phyloP scores from a whole-genome alignment of 2,113 vertebrate genomes.

The Sarotherodon lohbergeri region DNA sequence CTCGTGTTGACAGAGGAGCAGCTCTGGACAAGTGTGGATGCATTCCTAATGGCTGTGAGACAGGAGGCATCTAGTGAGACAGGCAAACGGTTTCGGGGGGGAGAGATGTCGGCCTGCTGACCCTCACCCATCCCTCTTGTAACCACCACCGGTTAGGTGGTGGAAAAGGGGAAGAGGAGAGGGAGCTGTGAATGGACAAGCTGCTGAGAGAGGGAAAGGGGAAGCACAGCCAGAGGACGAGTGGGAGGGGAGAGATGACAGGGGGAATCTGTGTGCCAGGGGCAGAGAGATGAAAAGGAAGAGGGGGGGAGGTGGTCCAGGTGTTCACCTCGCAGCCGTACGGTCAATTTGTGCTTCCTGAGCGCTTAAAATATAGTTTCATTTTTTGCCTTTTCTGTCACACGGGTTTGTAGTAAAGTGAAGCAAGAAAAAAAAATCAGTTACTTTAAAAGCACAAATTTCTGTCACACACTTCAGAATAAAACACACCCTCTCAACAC shows the following conservation, averaged over 20 bases:
- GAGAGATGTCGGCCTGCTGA: conserved; percentile 29
- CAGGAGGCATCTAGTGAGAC: conserved; percentile 22
- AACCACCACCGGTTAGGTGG: background rate
- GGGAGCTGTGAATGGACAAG: conserved; percentile 51
- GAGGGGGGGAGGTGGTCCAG: conserved; percentile 45
- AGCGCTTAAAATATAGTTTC: background rate
- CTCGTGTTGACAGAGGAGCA: conserved; percentile 58
- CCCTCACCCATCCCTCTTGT: conserved; percentile 1
- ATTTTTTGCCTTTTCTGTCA: background rate
- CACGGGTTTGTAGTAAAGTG: background rate
- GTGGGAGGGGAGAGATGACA: conserved; percentile 57
- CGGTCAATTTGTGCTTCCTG: conserved; percentile 10
- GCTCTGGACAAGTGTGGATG: conserved; percentile 61
- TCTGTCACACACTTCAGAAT: background rate
- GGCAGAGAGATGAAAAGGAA: conserved; percentile 41
- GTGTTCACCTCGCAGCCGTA: conserved; percentile 55
- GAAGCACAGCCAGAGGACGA: conserved; percentile 28
- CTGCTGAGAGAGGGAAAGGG: conserved; percentile 59
- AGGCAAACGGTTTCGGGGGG: background rate
- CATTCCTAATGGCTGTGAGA: conserved; percentile 48
- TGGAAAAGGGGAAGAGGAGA: background rate
- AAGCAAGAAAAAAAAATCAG: background rate
- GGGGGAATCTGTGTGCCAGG: conserved; percentile 42
- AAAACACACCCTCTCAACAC: background rate
- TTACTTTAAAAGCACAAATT: background rate